Base-by-base conservation (phyloP, 2,113 vertebrate species). In the Geococcyx californianus region DNA sequence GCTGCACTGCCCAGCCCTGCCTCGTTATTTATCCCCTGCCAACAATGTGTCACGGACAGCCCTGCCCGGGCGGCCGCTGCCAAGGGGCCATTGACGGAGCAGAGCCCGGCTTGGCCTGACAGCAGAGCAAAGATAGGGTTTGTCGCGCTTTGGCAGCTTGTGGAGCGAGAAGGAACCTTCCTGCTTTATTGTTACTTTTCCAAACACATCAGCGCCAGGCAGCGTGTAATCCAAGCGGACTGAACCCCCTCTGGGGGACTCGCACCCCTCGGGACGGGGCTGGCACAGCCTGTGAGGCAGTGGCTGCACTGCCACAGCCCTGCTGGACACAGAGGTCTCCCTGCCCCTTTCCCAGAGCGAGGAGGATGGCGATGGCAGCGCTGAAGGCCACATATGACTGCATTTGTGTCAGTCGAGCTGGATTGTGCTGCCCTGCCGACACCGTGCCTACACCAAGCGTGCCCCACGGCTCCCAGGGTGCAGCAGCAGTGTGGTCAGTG, bases 1-100 rank as follows among this genome's bases (percentile, higher is more conserved):
- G 2, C 64, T 44, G 68, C 79, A 36, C 68, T 60, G 83, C 86
- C 2, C 26, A 90, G 83, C 88, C 80, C 93, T 94, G 93, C 80
- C 56, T 88, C 40, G 33, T 75, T 96, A 96, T 96, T 96, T 95
- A 94, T 93, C 67, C 58, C 59, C 21, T 94, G 97, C 96, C 95
- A 96, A 87, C 93, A 93, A 84, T 70, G 78, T 91, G 93, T 96
- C 94, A 83, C 19, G 84, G 88, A 94, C 73, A 93, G 90, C 89
- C 94, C 94, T 93, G 85, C 93, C 76, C 0, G 14, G 88, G 94
- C 93, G 84, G 95, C 90, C 56, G 2, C 82, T 84, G 49, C 38
- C 1, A 38, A 66, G 79, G 47, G 64, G 88, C 94, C 36, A 38
- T 93, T 95, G 64, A 75, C 40, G 38, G 87, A 77, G 88, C 90